A percentile compares a stretch with the other conserved stretches of the same genome.
Conservation (phyloP, 2,113 vertebrate species). For the Sigmodon hispidus region DNA sequence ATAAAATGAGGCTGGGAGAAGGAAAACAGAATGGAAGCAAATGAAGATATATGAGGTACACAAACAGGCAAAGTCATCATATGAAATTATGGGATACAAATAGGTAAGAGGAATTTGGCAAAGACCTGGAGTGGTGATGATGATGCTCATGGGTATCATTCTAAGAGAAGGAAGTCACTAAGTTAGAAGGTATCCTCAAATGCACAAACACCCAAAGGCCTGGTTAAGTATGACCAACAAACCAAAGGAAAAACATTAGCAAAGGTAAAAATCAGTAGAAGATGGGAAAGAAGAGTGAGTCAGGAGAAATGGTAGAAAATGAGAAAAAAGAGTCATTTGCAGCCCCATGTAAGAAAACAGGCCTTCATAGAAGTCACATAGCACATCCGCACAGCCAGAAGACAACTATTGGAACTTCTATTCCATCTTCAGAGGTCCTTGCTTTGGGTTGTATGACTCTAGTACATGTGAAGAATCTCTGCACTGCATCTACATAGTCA, state of each 20-base stretch:
- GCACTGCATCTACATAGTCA: neutral
- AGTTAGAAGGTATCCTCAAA: neutral
- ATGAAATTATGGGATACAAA: neutral
- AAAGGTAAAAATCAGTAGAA: neutral
- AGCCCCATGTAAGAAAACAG: neutral
- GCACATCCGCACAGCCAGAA: neutral
- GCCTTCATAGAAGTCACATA: neutral
- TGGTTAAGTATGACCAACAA: neutral
- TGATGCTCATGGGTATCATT: neutral
- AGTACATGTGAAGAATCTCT: neutral
- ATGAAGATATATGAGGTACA: neutral
- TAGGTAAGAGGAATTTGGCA: neutral
- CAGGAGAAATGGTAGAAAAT: rapidly evolving
- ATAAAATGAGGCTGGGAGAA: neutral
- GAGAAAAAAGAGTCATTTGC: neutral
- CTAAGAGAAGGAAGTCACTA: neutral
- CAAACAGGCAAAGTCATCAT: neutral
- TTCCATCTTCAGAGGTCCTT: neutral
- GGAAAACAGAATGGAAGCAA: neutral
- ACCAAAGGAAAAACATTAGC: neutral
- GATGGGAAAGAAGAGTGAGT: rapidly evolving
- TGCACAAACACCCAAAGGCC: neutral
- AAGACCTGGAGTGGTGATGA: neutral
- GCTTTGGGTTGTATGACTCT: neutral
- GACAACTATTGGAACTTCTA: neutral